phyloP scores from a whole-genome alignment of 2,113 vertebrate genomes.

The Platanista minor region DNA sequence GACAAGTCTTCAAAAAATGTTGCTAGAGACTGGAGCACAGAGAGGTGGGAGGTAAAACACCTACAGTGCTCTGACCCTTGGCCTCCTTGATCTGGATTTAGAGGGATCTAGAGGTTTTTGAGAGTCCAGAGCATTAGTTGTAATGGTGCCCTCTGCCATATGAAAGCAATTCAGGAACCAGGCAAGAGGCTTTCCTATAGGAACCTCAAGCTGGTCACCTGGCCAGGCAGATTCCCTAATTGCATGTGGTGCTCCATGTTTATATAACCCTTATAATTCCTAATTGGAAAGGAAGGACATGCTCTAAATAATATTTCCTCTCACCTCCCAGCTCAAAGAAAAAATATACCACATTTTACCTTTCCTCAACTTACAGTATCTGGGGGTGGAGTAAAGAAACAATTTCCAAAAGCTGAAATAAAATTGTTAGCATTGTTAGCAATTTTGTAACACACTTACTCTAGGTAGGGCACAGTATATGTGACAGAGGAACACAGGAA shows the following conservation, averaged over 20 bases:
- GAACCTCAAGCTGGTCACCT: neutral
- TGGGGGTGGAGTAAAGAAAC: neutral
- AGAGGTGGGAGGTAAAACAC: neutral
- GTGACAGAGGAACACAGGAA: neutral
- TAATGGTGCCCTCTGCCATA: neutral
- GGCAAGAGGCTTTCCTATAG: neutral
- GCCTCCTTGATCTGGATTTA: neutral
- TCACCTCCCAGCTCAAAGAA: neutral
- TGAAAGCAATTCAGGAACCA: neutral
- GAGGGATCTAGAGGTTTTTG: neutral
- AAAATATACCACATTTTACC: neutral
- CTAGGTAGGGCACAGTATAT: neutral
- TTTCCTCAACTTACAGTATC: neutral
- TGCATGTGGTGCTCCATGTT: neutral
- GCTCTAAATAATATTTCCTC: neutral
- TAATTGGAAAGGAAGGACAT: neutral
- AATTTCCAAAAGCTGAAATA: constrained; percentile 6
- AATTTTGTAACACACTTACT: neutral
- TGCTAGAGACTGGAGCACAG: neutral
- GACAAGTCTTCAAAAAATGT: neutral
- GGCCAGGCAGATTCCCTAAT: neutral
- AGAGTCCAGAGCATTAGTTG: neutral
- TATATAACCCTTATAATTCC: neutral
- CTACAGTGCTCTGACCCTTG: neutral
- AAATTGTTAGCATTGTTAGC: neutral